Conservation (phyloP, 2,113 vertebrate genomes). For the Hyaena hyaena region DNA sequence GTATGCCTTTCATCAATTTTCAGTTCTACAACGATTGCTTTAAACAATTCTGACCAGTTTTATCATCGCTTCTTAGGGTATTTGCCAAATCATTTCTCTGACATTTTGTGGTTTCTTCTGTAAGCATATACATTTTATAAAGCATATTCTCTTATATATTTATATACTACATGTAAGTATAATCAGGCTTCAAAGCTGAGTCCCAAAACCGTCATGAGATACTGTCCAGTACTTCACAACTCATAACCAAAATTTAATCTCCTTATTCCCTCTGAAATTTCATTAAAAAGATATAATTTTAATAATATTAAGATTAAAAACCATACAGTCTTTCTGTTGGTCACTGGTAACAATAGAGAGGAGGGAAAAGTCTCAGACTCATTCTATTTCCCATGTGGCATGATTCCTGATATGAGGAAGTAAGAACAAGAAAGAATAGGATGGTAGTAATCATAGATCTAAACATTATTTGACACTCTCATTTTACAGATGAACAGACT, state of each 20-base stretch:
- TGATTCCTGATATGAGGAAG: not conserved
- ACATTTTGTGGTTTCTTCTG: not conserved
- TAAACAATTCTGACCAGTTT: not conserved
- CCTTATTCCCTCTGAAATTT: not conserved
- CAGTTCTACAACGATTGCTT: not conserved
- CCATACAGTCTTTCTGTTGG: not conserved
- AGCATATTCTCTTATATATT: not conserved
- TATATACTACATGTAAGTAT: not conserved
- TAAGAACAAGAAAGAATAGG: not conserved
- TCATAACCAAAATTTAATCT: not conserved
- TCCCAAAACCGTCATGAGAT: not conserved
- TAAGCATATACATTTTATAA: not conserved
- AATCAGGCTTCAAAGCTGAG: not conserved
- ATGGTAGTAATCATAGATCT: not conserved
- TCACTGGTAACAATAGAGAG: not conserved
- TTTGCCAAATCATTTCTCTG: not conserved
- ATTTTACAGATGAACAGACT: constrained; percentile 13
- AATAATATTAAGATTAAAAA: constrained; percentile 16
- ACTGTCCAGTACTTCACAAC: not conserved
- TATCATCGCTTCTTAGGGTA: not conserved
- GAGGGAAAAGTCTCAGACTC: not conserved
- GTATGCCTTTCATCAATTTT: not conserved
- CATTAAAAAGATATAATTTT: not conserved
- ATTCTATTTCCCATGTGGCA: not conserved
- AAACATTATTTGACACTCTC: not conserved